Evolutionary conservation across 2,113 vertebrate species (phyloP).

Genomic region (Jacana jacana): DNA sequence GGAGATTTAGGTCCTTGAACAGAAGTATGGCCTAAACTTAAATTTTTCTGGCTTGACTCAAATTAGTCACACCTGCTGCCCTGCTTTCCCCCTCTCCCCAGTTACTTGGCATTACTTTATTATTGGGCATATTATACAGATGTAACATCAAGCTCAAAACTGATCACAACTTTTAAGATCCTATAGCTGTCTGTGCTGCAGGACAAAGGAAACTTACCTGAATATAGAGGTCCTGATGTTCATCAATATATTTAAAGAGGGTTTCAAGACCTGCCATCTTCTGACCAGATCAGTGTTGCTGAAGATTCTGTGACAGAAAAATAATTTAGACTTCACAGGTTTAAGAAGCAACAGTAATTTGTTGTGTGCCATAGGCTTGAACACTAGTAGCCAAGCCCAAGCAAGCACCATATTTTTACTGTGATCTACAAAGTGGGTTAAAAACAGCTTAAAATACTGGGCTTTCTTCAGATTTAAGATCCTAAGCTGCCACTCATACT

Average conservation of each 20-base stretch:
- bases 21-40: neutral
- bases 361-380: neutral
- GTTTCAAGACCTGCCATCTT: constrained; percentile 82
- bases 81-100: neutral
- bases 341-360: neutral
- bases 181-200: neutral
- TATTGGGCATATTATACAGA: neutral
- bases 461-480: neutral
- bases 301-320: neutral
- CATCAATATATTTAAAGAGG: constrained; percentile 90
- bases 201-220: constrained; percentile 74
- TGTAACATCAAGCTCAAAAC: neutral
- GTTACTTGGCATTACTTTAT: neutral
- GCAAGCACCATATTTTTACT: neutral
- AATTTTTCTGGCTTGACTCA: neutral
- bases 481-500: neutral
- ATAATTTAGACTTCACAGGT: neutral
- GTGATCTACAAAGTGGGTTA: neutral
- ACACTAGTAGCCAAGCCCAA: neutral
- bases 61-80: neutral
- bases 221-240: constrained; percentile 90
- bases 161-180: neutral
- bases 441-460: neutral
- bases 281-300: neutral
- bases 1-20: neutral